Percentiles rank a stretch among this genome's conserved stretches.
phyloP scores from a whole-genome alignment of 2,113 vertebrate genomes.

The Tachuris rubrigastra region DNA sequence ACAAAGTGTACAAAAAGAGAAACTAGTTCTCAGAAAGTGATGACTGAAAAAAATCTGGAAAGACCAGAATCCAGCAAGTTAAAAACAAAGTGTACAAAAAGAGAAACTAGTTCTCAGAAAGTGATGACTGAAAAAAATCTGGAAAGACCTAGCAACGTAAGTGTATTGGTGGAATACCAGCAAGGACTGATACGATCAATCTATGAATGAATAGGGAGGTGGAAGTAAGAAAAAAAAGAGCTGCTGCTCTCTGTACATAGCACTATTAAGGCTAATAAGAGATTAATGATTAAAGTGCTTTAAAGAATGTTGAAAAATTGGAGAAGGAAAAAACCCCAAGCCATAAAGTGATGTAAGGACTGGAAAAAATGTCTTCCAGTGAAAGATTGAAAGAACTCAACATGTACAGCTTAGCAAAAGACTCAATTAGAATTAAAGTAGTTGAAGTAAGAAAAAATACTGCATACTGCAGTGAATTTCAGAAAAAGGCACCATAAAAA shows the following conservation, averaged over 20 bases:
- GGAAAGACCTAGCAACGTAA: background rate
- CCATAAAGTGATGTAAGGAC: background rate
- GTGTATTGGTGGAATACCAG: background rate
- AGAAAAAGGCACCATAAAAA: background rate
- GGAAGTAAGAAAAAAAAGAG: background rate
- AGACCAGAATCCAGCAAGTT: background rate
- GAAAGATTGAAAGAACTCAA: background rate
- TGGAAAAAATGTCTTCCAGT: background rate
- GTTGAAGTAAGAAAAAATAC: background rate
- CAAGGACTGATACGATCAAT: background rate
- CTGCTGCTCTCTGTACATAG: background rate
- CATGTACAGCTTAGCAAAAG: background rate
- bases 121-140: background rate
- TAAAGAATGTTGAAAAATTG: background rate
- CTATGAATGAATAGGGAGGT: background rate
- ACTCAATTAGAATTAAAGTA: background rate
- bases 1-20: background rate
- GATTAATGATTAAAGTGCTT: background rate
- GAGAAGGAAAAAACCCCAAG: background rate
- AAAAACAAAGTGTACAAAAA: background rate
- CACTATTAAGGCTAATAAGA: background rate
- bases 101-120: background rate
- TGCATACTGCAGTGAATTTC: background rate
- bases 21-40: background rate
- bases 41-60: background rate